Conservation (phyloP, 1,140 invertebrate genomes). For the Teleogryllus occipitalis region DNA sequence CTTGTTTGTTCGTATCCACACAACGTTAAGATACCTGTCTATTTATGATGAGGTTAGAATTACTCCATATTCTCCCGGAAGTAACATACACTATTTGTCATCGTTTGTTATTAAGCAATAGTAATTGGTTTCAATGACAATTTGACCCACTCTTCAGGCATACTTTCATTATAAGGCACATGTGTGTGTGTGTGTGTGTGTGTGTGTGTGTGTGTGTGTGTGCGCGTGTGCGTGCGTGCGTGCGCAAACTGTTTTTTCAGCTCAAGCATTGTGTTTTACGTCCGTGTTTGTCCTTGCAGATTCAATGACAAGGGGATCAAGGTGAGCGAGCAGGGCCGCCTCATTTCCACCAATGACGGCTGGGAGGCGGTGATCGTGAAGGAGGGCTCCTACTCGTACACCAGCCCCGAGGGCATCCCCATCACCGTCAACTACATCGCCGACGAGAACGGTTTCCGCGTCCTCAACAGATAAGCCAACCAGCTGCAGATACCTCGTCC, state of each 20-base stretch:
- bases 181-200: background rate
- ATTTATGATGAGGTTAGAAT: too few species aligned
- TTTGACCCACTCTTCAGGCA: background rate
- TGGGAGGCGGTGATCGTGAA: slow-evolving; percentile 34
- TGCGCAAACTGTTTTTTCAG: background rate
- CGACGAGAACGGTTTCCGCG: slow-evolving; percentile 32
- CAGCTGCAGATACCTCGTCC: too few species aligned
- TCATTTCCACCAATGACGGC: slow-evolving; percentile 31
- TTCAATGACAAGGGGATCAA: slow-evolving; percentile 28
- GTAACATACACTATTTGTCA: too few species aligned
- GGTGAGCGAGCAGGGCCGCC: slow-evolving; percentile 29
- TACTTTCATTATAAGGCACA: background rate
- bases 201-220: background rate
- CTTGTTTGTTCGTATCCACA: too few species aligned
- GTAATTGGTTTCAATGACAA: too few species aligned
- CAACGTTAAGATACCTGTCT: too few species aligned
- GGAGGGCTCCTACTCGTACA: slow-evolving; percentile 51
- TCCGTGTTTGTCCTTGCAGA: slow-evolving; percentile 21
- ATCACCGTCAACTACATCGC: slow-evolving; percentile 53
- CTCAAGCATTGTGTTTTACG: background rate
- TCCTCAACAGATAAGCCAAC: background rate
- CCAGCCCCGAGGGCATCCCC: slow-evolving; percentile 53
- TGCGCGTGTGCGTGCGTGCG: background rate
- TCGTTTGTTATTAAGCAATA: too few species aligned
- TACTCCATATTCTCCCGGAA: too few species aligned